Evolutionary conservation across 1,140 invertebrate species (phyloP).

Genomic region (Notospermus geniculatus): DNA sequence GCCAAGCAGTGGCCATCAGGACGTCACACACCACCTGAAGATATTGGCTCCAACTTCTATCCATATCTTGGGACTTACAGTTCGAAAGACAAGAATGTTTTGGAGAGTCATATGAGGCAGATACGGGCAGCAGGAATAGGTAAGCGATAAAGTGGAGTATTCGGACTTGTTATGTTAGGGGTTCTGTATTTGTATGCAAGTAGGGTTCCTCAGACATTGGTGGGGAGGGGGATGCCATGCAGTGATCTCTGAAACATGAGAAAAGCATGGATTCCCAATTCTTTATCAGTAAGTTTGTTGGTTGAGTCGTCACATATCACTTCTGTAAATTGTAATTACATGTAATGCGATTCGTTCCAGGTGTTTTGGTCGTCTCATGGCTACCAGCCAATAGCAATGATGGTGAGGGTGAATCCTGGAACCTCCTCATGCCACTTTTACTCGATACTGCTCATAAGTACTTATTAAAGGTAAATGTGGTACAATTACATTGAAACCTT

Average conservation of each 20-base stretch:
- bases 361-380: constrained; percentile 56
- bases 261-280: no score
- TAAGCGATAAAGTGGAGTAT: constrained; percentile 25
- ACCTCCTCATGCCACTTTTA: constrained; percentile 44
- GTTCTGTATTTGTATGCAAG: no score
- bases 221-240: no score
- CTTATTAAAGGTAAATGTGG: constrained; percentile 51
- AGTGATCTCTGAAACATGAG: no score
- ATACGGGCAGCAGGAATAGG: constrained; percentile 49
- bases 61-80: constrained; percentile 58
- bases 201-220: no score
- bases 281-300: no score
- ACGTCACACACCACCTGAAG: constrained; percentile 54
- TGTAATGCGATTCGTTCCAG: no score
- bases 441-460: constrained; percentile 50
- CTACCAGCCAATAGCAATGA: constrained; percentile 51
- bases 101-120: constrained; percentile 56
- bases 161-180: no score
- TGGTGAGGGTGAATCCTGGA: constrained; percentile 45
- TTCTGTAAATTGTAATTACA: no score
- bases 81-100: constrained; percentile 48
- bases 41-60: constrained; percentile 59
- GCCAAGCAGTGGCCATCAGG: constrained; percentile 41
- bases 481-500: neutral
- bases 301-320: no score